These are phyloP conservation scores for Eupithecia insigniata DNA, from an alignment of 2,888 invertebrate genomes.

Conservation along the genomic window DNA sequence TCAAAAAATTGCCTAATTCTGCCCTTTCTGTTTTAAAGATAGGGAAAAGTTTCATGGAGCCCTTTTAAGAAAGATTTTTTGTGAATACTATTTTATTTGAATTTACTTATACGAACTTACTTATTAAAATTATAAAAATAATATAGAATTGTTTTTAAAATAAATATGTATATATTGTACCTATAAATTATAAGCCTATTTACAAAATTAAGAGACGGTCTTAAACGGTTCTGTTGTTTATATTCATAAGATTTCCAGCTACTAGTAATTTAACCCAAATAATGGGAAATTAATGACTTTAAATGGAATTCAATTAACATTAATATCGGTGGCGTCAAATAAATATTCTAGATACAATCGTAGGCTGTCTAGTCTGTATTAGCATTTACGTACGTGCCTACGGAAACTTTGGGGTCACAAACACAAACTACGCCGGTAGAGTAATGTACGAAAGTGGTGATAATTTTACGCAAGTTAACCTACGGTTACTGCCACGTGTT, in stretches of 20 bases:
- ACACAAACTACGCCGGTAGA: not conserved
- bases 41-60: no score
- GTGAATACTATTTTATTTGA: not conserved
- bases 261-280: constrained; percentile 29
- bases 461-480: not conserved
- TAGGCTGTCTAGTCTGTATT: constrained; percentile 22
- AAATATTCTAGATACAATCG: constrained; percentile 43
- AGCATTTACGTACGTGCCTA: constrained; percentile 25
- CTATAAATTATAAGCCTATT: no score
- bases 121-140: no score
- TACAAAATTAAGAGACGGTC: no score
- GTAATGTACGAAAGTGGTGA: not conserved
- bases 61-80: not conserved
- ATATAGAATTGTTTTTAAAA: no score
- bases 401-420: constrained; percentile 16
- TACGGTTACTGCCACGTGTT: not conserved
- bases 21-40: no score
- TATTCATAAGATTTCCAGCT: not conserved
- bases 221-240: constrained; percentile 4
- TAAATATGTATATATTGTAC: no score
- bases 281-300: constrained; percentile 28
- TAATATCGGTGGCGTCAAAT: constrained; percentile 42
- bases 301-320: constrained; percentile 43
- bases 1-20: no score
- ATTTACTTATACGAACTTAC: not conserved